Base-by-base conservation (phyloP, 1,140 invertebrate species). In the Drosophila yakuba region DNA sequence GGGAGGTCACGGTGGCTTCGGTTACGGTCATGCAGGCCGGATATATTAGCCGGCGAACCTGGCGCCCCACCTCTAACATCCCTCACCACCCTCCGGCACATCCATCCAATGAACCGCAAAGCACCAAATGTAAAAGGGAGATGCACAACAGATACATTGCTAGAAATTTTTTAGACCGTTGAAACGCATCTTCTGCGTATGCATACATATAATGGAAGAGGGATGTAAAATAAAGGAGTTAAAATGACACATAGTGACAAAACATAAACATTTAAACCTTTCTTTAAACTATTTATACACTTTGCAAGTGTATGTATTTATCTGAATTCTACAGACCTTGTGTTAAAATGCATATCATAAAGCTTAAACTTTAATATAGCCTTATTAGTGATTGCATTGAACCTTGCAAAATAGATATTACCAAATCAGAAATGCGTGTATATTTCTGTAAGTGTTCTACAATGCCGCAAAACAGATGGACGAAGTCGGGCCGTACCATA, bases 1-100 rank as follows among this genome's bases (percentile, higher is more conserved):
- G 47, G 57, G 60, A 74, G 74, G 47, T 62, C 48, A 73, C 52
- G 72, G 76, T 51, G 77, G 77, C 63, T 28, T 41, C 63, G 50
- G 63, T 81, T 78, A 68, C 75, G 79, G 78, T 76, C 79, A 80
- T 63, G 84, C 72, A 75, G 75, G 51, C 82, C 84, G 83, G 83
- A 88, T 86, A 88, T 86, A 86, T 86, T 86, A 86, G 83, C 79
- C 63, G 57, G 78, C 69, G 83, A 59, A 74, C 74, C 74, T 48
- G 52, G 51, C 56, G 63, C 74, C 54, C 59, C 35, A 14, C 52
- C 61, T 32, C 32, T 32, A 32, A 32, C 32, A 32, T 10, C 32
- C 32, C 32, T 10, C 48, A 58, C 50, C 80, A 15, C 25, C 25
- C 17, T 17, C 64, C 7, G n/a, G 20, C 17, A 48, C 54, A 41